These are phyloP conservation scores for Pangasius djambal DNA, from an alignment of 2,797 vertebrate species.

Conservation along the genomic window DNA sequence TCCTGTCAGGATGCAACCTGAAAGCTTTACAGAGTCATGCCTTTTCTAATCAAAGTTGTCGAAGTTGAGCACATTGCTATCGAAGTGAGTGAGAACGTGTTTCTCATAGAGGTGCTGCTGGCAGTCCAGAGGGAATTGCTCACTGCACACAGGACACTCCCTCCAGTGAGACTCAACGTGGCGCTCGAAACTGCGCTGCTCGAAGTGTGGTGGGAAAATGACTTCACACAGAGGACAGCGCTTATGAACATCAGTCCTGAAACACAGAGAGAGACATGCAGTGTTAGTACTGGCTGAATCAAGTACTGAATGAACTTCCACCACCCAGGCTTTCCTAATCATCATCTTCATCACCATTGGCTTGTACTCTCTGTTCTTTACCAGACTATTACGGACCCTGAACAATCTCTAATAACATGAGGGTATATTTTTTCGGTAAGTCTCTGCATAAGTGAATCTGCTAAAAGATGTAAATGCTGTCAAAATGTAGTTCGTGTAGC, in stretches of 20 bases:
- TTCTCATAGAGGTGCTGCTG: slow-evolving; percentile 92
- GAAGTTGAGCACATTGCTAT: slow-evolving; percentile 92
- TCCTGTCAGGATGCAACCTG: background rate
- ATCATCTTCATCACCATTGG: background rate
- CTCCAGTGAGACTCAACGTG: slow-evolving; percentile 99
- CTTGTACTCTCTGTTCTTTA: too few species aligned
- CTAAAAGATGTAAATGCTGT: too few species aligned
- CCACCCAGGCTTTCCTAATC: background rate
- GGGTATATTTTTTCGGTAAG: too few species aligned
- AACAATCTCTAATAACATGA: too few species aligned
- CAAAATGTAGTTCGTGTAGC: too few species aligned
- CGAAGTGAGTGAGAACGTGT: slow-evolving; percentile 96
- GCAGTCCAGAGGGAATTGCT: slow-evolving; percentile 95
- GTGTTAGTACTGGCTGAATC: background rate
- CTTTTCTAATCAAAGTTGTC: slow-evolving; percentile 77
- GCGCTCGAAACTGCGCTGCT: slow-evolving; percentile 95
- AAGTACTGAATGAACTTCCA: too few species aligned
- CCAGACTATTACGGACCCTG: too few species aligned
- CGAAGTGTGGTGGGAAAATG: slow-evolving; percentile 96
- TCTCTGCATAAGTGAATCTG: too few species aligned
- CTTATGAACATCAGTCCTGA: slow-evolving; percentile 87
- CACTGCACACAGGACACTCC: slow-evolving; percentile 93
- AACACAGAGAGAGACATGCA: background rate
- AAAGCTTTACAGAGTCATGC: background rate
- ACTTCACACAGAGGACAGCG: slow-evolving; percentile 94